Evolutionary conservation across 64 coral and sea anemone genomes (phyloP).

Genomic region (Montipora capricornis): DNA sequence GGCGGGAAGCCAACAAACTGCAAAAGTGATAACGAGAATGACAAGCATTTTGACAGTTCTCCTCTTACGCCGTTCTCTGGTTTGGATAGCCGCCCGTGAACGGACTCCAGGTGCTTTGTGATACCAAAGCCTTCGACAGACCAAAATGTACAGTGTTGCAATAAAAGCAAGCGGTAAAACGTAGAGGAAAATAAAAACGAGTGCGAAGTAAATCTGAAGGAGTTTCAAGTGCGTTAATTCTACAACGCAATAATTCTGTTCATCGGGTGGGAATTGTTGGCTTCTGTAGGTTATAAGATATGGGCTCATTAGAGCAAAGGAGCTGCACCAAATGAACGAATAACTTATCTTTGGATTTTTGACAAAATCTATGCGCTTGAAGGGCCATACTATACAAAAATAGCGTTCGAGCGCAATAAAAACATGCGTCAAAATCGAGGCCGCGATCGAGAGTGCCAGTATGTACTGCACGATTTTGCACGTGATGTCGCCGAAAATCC

Average conservation of each 20-base stretch:
- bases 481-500: slow-evolving; percentile 9
- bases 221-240: not conserved
- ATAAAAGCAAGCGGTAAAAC: slow-evolving; percentile 65
- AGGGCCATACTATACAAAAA: slow-evolving; percentile 41
- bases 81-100: slow-evolving; percentile 12
- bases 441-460: slow-evolving; percentile 30
- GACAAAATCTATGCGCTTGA: slow-evolving; percentile 31
- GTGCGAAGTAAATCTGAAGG: slow-evolving; percentile 51
- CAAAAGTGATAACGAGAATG: slow-evolving; percentile 69
- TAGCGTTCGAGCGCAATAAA: slow-evolving; percentile 56
- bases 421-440: slow-evolving; percentile 42
- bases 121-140: slow-evolving; percentile 78
- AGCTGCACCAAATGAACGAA: slow-evolving; percentile 44
- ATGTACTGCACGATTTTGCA: slow-evolving; percentile 57
- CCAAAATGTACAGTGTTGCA: slow-evolving; percentile 48
- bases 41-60: slow-evolving; percentile 80
- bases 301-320: slow-evolving; percentile 40
- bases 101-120: slow-evolving; percentile 61
- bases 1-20: slow-evolving; percentile 79
- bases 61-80: slow-evolving; percentile 19
- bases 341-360: slow-evolving; percentile 31
- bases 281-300: slow-evolving; percentile 44
- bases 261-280: not conserved
- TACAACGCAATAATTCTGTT: slow-evolving; percentile 27
- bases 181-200: slow-evolving; percentile 63